A percentile compares a stretch with the other conserved stretches of the same genome.
Evolutionary conservation across 2,797 vertebrate genomes (phyloP).

Genomic region (Mallotus villosus): DNA sequence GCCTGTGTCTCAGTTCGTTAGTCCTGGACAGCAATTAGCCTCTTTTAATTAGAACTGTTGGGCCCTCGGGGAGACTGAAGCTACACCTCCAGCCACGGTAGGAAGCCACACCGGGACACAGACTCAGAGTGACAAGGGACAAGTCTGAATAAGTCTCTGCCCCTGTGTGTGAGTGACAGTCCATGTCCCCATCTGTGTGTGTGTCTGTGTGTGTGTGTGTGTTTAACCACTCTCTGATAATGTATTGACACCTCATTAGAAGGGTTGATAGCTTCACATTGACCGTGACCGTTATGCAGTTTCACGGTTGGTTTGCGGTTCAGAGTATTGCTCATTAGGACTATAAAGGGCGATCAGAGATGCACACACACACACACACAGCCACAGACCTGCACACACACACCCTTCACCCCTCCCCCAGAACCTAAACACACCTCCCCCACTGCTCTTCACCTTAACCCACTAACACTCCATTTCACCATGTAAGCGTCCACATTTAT

Average conservation of each 20-base stretch:
- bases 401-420: not conserved
- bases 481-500: not conserved
- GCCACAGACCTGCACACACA: not conserved
- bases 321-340: conserved; percentile 1
- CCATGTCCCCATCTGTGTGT: not conserved
- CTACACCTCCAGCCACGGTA: conserved; percentile 29
- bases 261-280: conserved; percentile 27
- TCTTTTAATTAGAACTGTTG: conserved; percentile 39
- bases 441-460: not conserved
- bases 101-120: conserved; percentile 13
- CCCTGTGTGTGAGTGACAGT: conserved; percentile 12
- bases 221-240: not conserved
- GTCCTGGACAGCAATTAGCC: conserved; percentile 40
- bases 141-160: not conserved
- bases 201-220: not conserved
- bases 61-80: conserved; percentile 19
- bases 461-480: not conserved
- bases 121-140: conserved; percentile 12
- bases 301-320: not conserved
- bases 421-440: not conserved
- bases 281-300: conserved; percentile 14
- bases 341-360: not conserved
- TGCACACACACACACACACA: not conserved
- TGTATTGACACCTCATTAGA: conserved; percentile 15
- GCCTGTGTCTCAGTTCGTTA: conserved; percentile 16